These are phyloP conservation scores for Amyelois transitella DNA, from an alignment of 1,140 invertebrate species.

Conservation along the genomic window DNA sequence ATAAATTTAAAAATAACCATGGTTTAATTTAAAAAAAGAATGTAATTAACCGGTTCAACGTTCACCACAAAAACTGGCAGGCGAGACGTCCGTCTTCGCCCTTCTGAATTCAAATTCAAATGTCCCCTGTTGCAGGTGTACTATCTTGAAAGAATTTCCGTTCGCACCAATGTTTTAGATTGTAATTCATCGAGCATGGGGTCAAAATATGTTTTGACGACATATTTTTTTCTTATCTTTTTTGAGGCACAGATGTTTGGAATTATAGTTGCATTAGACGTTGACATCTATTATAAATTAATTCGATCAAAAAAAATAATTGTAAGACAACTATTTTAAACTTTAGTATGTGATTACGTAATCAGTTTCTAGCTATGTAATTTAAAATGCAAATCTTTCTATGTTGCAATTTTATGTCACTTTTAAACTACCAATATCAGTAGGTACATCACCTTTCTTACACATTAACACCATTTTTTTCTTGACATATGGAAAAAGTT, in stretches of 20 bases:
- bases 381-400: too few species aligned
- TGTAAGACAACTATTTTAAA: too few species aligned
- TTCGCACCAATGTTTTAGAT: conserved; percentile 17
- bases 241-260: neutral
- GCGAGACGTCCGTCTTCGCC: conserved; percentile 41
- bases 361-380: too few species aligned
- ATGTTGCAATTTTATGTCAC: too few species aligned
- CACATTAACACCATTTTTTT: too few species aligned
- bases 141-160: conserved; percentile 49
- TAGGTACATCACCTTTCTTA: too few species aligned
- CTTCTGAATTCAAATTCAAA: conserved; percentile 68
- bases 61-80: neutral
- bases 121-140: conserved; percentile 60
- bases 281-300: conserved; percentile 9
- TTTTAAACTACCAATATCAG: too few species aligned
- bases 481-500: too few species aligned
- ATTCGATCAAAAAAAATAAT: too few species aligned
- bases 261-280: neutral
- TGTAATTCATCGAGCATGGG: conserved; percentile 8
- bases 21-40: neutral
- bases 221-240: neutral
- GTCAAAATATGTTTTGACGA: neutral
- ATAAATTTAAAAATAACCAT: neutral
- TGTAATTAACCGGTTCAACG: conserved; percentile 33
- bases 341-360: too few species aligned